Conservation (phyloP, 2,113 vertebrate species). For the Mobula hypostoma region DNA sequence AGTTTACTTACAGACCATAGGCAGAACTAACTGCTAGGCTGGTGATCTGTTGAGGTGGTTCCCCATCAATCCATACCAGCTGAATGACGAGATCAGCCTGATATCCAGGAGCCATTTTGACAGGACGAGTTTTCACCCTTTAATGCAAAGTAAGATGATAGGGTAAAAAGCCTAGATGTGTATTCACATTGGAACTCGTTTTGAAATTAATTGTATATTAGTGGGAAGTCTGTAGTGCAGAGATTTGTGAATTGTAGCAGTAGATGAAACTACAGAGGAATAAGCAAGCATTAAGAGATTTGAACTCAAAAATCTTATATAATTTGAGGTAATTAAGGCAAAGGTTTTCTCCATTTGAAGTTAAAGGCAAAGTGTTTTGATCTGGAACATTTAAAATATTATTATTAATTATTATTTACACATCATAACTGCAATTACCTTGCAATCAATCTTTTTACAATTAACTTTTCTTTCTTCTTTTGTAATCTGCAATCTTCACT, state of each 20-base stretch:
- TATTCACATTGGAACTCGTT: neutral
- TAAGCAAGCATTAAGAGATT: too few species aligned
- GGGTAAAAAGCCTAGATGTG: neutral
- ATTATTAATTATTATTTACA: too few species aligned
- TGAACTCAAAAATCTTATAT: too few species aligned
- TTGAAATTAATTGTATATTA: neutral
- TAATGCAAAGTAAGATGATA: constrained; percentile 36
- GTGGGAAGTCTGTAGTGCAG: neutral
- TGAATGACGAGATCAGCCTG: constrained; percentile 90
- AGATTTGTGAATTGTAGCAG: too few species aligned
- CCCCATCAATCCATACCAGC: constrained; percentile 84
- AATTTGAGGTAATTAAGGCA: too few species aligned
- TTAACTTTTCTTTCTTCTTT: neutral
- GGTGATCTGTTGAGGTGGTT: constrained; percentile 88
- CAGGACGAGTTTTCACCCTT: constrained; percentile 77
- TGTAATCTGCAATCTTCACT: neutral
- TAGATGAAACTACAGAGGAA: too few species aligned
- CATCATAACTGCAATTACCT: too few species aligned
- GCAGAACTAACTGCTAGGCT: constrained; percentile 88
- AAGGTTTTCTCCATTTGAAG: too few species aligned
- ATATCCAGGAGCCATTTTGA: constrained; percentile 87
- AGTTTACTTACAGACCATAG: constrained; percentile 88
- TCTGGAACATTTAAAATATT: too few species aligned
- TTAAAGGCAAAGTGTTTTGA: too few species aligned
- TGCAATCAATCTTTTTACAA: neutral